phyloP scores from a whole-genome alignment of 1,140 invertebrate genomes.

The Caenorhabditis inopinata region DNA sequence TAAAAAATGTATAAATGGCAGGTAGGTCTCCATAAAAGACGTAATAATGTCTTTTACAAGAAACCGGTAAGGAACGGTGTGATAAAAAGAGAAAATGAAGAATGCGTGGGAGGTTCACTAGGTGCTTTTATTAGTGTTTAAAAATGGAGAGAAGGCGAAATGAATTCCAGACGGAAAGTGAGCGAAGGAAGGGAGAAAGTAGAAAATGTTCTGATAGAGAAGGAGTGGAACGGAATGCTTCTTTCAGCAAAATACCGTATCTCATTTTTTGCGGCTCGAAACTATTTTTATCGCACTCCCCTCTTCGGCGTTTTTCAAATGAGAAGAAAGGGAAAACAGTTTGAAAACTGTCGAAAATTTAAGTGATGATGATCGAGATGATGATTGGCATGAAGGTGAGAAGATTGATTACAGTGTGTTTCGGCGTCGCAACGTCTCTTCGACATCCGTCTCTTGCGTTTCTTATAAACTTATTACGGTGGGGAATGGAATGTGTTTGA shows the following conservation, averaged over 20 bases:
- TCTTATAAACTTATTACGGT: too few relatives aligned
- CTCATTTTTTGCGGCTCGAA: background rate
- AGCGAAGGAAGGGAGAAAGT: background rate
- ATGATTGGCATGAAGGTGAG: slow-evolving; percentile 26
- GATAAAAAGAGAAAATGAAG: background rate
- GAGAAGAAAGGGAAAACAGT: background rate
- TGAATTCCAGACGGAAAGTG: background rate
- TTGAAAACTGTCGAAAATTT: background rate
- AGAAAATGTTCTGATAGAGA: background rate
- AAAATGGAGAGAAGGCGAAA: background rate
- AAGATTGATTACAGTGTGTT: slow-evolving; percentile 31
- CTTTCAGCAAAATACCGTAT: background rate
- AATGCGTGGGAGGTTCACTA: background rate
- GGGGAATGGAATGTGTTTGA: slow-evolving; percentile 16
- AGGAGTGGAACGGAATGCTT: slow-evolving; percentile 11
- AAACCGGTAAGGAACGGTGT: slow-evolving; percentile 31
- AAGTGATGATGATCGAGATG: background rate
- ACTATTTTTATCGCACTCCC: background rate
- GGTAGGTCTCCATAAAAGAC: background rate
- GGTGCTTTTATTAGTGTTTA: background rate
- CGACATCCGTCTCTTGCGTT: background rate
- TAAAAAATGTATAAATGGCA: background rate
- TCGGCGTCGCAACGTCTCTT: slow-evolving; percentile 7
- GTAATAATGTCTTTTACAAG: background rate
- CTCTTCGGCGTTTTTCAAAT: background rate